Base-by-base conservation (phyloP, 2,797 vertebrate genomes). In the Alectoris magna region DNA sequence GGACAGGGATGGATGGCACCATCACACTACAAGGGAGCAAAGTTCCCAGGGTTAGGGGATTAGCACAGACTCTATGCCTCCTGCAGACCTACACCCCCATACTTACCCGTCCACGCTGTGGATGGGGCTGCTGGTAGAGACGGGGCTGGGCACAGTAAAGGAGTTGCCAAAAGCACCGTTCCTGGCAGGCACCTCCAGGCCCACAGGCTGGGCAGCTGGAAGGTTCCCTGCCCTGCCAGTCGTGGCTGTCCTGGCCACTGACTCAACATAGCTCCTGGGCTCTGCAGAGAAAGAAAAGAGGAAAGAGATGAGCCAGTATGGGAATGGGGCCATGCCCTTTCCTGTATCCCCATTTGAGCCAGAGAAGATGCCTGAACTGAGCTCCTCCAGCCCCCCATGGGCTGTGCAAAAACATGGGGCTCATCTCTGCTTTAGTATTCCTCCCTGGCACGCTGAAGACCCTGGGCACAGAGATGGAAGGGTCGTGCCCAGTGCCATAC, bases 241-340 rank as follows among this genome's bases (percentile, higher is more conserved):
- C 1, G 93, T 95, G 2, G 99, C 99, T 0, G 99, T 98, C 92
- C 98, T 98, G 1, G 98, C 99, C 94, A 99, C 98, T 0, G 99
- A 99, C 94, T 99, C 99, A 0, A 99, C 99, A 2, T 99, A 99
- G 96, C 98, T 99, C 92, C 99, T 98, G 43, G 99, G 98, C 63
- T 99, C 99, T 99, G 97, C 3, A 0, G 60, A 15, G 74, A 81
- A 82, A 93, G 39, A 85, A 38, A 91, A 84, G 41, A 7, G 7
- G 43, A 79, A 92, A 88, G 0, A 0, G 70, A 71, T 94, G 64
- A 94, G 80, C 56, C 8, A 6, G 23, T 10, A 19, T 3, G 9
- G 41, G 21, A 91, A 84, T 6, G 19, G 11, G 8, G 4, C 43
- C 48, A 15, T 63, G 29, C 56, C 56, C 46, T 67, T 70, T 55